These are phyloP conservation scores for Protophormia terraenovae DNA, from an alignment of 2,888 invertebrate species.

Conservation along the genomic window DNA sequence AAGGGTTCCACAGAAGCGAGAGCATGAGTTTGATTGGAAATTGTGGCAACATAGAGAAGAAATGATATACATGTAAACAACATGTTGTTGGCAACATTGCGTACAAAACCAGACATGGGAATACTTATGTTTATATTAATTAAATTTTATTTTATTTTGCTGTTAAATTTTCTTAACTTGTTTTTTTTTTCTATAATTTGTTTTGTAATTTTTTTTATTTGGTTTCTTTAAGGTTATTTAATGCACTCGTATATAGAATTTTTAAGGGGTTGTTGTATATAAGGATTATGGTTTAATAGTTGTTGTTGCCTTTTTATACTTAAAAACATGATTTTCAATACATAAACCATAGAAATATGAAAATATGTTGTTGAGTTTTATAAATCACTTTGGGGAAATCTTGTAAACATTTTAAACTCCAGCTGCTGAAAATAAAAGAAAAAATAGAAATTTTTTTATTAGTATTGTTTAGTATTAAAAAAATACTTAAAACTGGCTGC, in stretches of 20 bases:
- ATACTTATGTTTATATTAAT: background rate
- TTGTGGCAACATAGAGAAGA: background rate
- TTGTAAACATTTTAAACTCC: background rate
- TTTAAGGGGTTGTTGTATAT: constrained; percentile 60
- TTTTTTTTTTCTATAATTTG: background rate
- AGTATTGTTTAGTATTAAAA: background rate
- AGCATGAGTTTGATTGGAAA: background rate
- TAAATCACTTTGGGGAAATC: background rate
- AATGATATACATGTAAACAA: constrained; percentile 45
- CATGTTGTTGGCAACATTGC: constrained; percentile 69
- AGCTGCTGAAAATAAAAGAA: constrained; percentile 17
- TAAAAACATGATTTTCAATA: constrained; percentile 62
- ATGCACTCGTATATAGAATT: constrained; percentile 41
- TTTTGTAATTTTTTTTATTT: background rate
- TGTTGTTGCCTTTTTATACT: constrained; percentile 50
- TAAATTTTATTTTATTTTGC: constrained; percentile 15
- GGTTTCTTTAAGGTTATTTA: constrained; percentile 38
- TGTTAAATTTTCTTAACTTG: background rate
- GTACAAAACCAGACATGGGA: constrained; percentile 47
- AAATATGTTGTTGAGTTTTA: background rate
- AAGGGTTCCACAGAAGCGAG: constrained; percentile 24
- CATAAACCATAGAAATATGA: background rate
- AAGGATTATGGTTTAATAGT: constrained; percentile 60
- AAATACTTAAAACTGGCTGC: background rate
- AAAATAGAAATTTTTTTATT: background rate